Evolutionary conservation across 2,797 vertebrate species (phyloP).

Genomic region (Garrulus glandarius): DNA sequence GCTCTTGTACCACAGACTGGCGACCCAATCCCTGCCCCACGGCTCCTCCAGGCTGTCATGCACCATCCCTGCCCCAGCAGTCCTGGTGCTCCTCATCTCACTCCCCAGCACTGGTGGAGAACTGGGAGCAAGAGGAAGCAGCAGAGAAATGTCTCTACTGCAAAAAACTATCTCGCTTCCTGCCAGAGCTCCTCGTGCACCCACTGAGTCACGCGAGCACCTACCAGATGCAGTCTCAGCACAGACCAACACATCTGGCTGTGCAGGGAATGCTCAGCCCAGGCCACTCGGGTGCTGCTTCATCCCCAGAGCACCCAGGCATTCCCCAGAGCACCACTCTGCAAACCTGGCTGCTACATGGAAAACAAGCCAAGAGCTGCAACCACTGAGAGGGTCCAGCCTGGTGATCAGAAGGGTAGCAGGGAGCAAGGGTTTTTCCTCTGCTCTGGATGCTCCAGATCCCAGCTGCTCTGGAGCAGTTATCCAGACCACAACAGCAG

Average conservation of each 20-base stretch:
- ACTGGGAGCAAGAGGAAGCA: neutral
- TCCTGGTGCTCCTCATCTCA: neutral
- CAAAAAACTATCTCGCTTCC: neutral
- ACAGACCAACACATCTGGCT: neutral
- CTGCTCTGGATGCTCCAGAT: neutral
- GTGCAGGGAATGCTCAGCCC: neutral
- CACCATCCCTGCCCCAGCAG: neutral
- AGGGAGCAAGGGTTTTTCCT: neutral
- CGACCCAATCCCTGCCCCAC: neutral
- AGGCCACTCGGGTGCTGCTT: rapidly evolving
- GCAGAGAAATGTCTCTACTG: neutral
- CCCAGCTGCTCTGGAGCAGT: neutral
- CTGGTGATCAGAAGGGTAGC: rapidly evolving
- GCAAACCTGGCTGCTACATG: neutral
- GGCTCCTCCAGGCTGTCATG: neutral
- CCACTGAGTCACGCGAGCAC: rapidly evolving
- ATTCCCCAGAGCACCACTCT: rapidly evolving
- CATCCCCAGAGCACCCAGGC: neutral
- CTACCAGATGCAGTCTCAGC: rapidly evolving
- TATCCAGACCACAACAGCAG: neutral
- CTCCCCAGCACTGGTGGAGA: neutral
- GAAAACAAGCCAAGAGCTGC: neutral
- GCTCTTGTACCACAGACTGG: neutral
- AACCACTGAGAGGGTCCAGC: neutral
- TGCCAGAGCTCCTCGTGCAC: neutral